These are phyloP conservation scores for Microtus richardsoni DNA, from an alignment of 2,113 vertebrate species.

Conservation along the genomic window DNA sequence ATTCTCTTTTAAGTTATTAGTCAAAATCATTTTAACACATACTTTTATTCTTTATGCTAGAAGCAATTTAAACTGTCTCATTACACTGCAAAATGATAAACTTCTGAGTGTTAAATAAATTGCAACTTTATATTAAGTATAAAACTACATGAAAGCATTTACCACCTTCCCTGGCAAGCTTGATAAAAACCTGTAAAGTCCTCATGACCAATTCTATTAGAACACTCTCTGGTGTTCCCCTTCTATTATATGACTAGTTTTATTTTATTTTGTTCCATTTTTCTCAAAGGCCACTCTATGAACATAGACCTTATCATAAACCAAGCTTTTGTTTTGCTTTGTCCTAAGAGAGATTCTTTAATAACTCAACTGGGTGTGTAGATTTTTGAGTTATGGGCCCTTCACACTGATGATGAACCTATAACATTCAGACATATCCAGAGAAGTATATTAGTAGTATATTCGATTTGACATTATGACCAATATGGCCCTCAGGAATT, in stretches of 20 bases:
- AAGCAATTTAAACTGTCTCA: neutral
- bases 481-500: slow-evolving; percentile 81
- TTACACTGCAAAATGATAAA: slow-evolving; percentile 47
- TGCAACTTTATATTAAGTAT: neutral
- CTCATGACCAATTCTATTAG: neutral
- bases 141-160: neutral
- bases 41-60: slow-evolving; percentile 4
- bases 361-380: slow-evolving; percentile 76
- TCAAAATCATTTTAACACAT: slow-evolving; percentile 17
- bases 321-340: slow-evolving; percentile 43
- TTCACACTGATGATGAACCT: slow-evolving; percentile 81
- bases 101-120: neutral
- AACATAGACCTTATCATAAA: slow-evolving; percentile 41
- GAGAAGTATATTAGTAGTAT: slow-evolving; percentile 83
- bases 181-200: neutral
- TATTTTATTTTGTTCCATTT: slow-evolving; percentile 24
- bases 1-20: neutral
- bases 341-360: slow-evolving; percentile 74
- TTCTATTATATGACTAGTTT: slow-evolving; percentile 32
- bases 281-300: slow-evolving; percentile 43
- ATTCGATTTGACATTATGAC: slow-evolving; percentile 84
- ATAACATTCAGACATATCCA: slow-evolving; percentile 77
- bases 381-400: slow-evolving; percentile 81
- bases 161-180: neutral
- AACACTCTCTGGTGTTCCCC: slow-evolving; percentile 44